Evolutionary conservation across 2,113 vertebrate species (phyloP), one percentile per base, ranked within the genome.

Genomic region (Saguinus imperator): DNA sequence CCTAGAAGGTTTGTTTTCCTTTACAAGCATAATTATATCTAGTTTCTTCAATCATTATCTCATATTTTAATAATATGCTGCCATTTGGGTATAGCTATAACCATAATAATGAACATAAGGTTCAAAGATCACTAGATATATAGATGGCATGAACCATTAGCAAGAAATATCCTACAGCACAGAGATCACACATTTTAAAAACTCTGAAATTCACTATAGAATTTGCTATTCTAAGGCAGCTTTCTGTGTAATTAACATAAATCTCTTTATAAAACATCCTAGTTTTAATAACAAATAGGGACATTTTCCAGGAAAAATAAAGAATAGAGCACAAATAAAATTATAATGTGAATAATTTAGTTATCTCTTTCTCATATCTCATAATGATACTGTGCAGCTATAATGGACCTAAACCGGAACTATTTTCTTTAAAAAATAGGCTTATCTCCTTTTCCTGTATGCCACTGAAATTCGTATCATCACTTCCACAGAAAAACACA

Each of bases 51-150:
- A 97, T 97, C 97, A 96, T 66, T 84, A 94, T 89, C 95, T 98
- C 89, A 97, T 88, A 95, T 97, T 98, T 98, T 98, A 98, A 98
- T 93, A 85, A 92, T 97, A 95, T 89, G 37, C 85, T 98, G 97
- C 94, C 95, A 96, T 81, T 93, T 96, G 55, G 96, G 84, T 94
- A 96, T 77, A 95, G 85, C 95, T 98, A 98, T 96, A 98, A 97
- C 98, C 94, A 97, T 93, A 95, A 97, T 96, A 97, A 97, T 96
- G 95, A 98, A 97, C 81, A 88, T 5, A 91, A 82, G 68, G 98
- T 98, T 98, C 96, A 98, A 97, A 96, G 95, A 97, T 97, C 94
- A 96, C 55, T 84, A 95, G 86, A 96, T 97, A 98, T 84, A 97
- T 85, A 97, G 96, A 97, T 50, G 87, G 97, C 55, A 98, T 50